Evolutionary conservation across 2,888 invertebrate species (phyloP).

Genomic region (Leuctra nigra): DNA sequence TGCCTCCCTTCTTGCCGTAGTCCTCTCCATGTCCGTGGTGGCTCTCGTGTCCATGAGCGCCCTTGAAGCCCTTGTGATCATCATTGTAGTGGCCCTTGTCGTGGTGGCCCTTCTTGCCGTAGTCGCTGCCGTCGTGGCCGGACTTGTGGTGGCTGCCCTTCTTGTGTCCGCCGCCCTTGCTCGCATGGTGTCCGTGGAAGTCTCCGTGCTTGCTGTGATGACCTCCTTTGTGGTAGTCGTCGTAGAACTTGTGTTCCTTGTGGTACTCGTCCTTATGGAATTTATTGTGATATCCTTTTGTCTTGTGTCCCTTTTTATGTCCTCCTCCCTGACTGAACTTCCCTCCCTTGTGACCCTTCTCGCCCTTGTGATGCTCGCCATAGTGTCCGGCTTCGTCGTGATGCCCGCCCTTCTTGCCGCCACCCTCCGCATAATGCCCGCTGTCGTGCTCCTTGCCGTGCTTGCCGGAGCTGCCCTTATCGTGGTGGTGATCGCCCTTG

Average conservation of each 20-base stretch:
- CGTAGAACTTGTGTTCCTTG: conserved; percentile 81
- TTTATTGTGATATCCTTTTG: conserved; percentile 78
- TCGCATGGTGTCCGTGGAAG: conserved; percentile 67
- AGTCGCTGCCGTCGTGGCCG: conserved; percentile 66
- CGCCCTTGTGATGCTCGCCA: conserved; percentile 55
- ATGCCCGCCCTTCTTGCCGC: conserved; percentile 55
- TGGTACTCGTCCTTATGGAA: conserved; percentile 81
- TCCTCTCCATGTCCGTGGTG: conserved; percentile 68
- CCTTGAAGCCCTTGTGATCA: conserved; percentile 73
- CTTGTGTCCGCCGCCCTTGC: conserved; percentile 74
- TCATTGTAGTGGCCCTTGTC: conserved; percentile 76
- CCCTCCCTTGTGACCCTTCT: conserved; percentile 60
- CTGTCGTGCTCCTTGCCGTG: conserved; percentile 62
- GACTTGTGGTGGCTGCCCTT: conserved; percentile 77
- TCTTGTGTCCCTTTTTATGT: conserved; percentile 78
- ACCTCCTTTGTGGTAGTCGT: conserved; percentile 74
- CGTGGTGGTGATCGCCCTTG: conserved; percentile 67
- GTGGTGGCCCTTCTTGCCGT: conserved; percentile 73
- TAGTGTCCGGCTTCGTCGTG: conserved; percentile 60
- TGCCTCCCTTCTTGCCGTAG: conserved; percentile 73
- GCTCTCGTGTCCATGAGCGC: conserved; percentile 67
- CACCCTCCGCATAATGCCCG: conserved; percentile 55
- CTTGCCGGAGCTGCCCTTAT: conserved; percentile 71
- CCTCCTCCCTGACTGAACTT: conserved; percentile 61
- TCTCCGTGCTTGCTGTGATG: conserved; percentile 73